These are phyloP conservation scores for Lasioglossum morio DNA, from an alignment of 2,888 invertebrate species.

Conservation along the genomic window DNA sequence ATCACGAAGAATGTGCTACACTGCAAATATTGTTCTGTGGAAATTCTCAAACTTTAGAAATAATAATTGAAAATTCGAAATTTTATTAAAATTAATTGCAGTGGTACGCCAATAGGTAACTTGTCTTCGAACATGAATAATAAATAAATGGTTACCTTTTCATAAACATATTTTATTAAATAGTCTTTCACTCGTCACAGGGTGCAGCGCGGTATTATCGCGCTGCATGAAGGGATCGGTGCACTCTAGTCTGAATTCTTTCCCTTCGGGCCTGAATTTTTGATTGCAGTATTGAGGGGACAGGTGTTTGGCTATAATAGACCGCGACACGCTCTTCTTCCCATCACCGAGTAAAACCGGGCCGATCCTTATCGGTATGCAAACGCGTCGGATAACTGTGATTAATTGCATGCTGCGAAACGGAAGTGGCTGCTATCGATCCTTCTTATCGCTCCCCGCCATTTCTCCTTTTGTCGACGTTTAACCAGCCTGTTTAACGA, in stretches of 20 bases:
- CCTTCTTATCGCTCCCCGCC: conserved; percentile 21
- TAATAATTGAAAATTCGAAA: too few species aligned
- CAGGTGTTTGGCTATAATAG: conserved; percentile 43
- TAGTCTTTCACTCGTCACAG: not conserved
- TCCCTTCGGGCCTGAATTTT: conserved; percentile 40
- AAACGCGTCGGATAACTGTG: conserved; percentile 45
- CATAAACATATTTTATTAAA: not conserved
- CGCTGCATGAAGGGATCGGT: conserved; percentile 19
- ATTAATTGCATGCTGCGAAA: conserved; percentile 54
- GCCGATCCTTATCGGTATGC: conserved; percentile 39
- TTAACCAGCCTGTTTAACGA: conserved; percentile 34
- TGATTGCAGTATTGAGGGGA: conserved; percentile 29
- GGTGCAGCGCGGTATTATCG: not conserved
- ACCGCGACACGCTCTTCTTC: conserved; percentile 2
- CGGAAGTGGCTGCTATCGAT: conserved; percentile 36
- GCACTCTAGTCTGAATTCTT: conserved; percentile 33
- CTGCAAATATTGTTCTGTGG: too few species aligned
- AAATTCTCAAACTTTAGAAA: too few species aligned
- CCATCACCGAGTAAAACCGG: conserved; percentile 26
- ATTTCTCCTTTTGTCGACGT: not conserved
- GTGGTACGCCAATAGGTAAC: too few species aligned
- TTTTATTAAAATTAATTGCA: too few species aligned
- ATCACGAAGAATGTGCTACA: too few species aligned
- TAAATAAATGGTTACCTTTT: not conserved
- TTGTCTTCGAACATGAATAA: too few species aligned